Evolutionary conservation across 2,797 vertebrate species (phyloP), one percentile per base, ranked within the genome.

Genomic region (Lepidocolaptes lacrymiger): DNA sequence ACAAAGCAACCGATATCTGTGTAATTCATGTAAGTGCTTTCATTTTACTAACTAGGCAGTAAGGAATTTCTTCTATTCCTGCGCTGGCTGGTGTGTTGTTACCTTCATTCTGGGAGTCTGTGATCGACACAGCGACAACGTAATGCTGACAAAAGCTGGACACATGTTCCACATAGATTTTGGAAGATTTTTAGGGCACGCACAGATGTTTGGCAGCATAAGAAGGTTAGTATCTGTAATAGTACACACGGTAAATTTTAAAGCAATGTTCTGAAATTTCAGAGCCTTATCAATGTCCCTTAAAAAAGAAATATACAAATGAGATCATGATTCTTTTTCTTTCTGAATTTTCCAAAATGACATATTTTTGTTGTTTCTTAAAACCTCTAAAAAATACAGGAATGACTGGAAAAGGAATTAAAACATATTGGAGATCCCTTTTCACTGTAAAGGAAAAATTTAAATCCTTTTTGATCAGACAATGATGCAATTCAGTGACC

Each of bases 161-260:
- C 98, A 95, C 93, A 97, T 98, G 97, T 98, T 98, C 90, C 98
- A 98, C 80, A 97, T 98, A 10, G 98, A 98, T 93, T 98, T 98
- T 73, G 98, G 98, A 73, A 98, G 95, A 88, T 96, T 98, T 96
- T 81, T 98, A 86, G 98, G 98, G 63, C 98, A 98, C 1, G 96
- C 98, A 21, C 98, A 98, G 92, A 98, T 87, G 82, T 98, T 98
- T 91, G 97, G 97, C 79, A 97, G 80, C 49, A 97, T 98, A 81
- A 98, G 88, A 94, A 98, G 97, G 98, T 98, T 81, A 83, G 98
- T 97, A 61, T 23, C 61, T 67, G 41, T 44, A 84, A 27, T 76
- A 87, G 71, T 4, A 7, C 62, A 71, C 34, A 28, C 43, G 69
- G 46, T 26, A 55, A 77, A 56, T 61, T 95, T 94, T 67, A 95